Percentiles rank a stretch among this genome's conserved stretches.
Conservation (phyloP, 2,888 invertebrate species). For the Deilephila porcellus region DNA sequence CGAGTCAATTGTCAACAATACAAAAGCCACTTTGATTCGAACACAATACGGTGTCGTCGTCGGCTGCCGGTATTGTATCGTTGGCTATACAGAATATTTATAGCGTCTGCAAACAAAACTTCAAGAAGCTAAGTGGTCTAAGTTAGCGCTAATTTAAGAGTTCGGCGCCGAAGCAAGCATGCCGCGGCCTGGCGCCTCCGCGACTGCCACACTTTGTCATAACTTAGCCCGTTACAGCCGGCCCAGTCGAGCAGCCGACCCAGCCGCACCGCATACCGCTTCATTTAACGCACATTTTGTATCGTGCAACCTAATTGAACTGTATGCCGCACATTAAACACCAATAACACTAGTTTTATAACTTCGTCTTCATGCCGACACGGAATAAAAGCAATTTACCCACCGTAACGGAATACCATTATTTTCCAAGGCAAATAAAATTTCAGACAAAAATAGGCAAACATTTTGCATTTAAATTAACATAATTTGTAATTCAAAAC, state of each 20-base stretch:
- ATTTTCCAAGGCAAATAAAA: slow-evolving; percentile 51
- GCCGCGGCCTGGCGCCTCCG: slow-evolving; percentile 54
- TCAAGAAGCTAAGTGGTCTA: slow-evolving; percentile 80
- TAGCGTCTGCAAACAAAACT: slow-evolving; percentile 80
- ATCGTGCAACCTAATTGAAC: slow-evolving; percentile 61
- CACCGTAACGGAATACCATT: slow-evolving; percentile 29
- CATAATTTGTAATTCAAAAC: slow-evolving; percentile 76
- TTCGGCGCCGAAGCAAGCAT: slow-evolving; percentile 63
- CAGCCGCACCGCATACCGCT: slow-evolving; percentile 52
- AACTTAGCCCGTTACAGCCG: slow-evolving; percentile 66
- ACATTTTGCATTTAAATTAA: slow-evolving; percentile 64
- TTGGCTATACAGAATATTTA: slow-evolving; percentile 76
- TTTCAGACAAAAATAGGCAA: slow-evolving; percentile 50
- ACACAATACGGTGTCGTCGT: slow-evolving; percentile 61
- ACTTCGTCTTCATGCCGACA: slow-evolving; percentile 27
- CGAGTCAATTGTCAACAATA: slow-evolving; percentile 58
- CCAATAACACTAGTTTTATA: background rate
- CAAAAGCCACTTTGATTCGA: slow-evolving; percentile 63
- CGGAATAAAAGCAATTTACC: slow-evolving; percentile 23
- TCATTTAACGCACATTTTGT: slow-evolving; percentile 69
- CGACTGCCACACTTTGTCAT: slow-evolving; percentile 74
- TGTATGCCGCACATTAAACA: slow-evolving; percentile 23
- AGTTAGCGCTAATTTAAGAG: slow-evolving; percentile 83
- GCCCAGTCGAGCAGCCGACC: too few species aligned
- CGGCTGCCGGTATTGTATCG: slow-evolving; percentile 66